Base-by-base conservation (phyloP, 2,797 vertebrate genomes). In the Cryptoprocta ferox region DNA sequence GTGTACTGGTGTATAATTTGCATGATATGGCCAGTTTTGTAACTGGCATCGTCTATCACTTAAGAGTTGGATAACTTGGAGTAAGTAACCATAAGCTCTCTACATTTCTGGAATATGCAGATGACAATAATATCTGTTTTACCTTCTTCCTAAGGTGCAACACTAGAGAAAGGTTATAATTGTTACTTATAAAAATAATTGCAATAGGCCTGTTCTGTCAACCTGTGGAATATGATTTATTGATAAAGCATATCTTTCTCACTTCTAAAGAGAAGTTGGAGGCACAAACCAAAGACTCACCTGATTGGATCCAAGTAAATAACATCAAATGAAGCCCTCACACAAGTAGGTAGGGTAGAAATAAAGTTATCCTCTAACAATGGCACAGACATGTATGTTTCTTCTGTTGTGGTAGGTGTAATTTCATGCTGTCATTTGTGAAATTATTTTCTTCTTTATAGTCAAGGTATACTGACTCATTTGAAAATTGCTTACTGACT, bases 1-100 rank as follows among this genome's bases (percentile, higher is more conserved):
- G 42, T 94, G 39, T 76, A 14, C 92, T 83, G 84, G 24, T 95
- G 30, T 78, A 78, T 94, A 91, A 97, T 95, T 95, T 97, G n/a
- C 75, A 95, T 96, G 91, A 96, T 89, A 35, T 93, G 76, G 15
- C 71, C 75, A 87, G 91, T 97, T 89, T 86, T 89, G 24, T 82
- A 83, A 89, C 79, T 94, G 91, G 28, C 56, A 80, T 80, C 70
- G 48, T 73, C 24, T 14, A 48, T 83, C 42, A 89, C 39, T 89
- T 92, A 86, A 59, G 91, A 73, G 70, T 85, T 79, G 18, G 15
- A 59, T 94, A 87, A 95, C 92, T 83, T 76, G n/a, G 19, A 53
- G n/a, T 50, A 80, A 87, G 28, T 32, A 50, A 59, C 53, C 73
- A 0, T 87, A 94, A 95, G 13, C 21, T 81, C 28, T 83, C 66